Evolutionary conservation across 2,888 invertebrate species (phyloP).

Genomic region (Pristionchus arcanus): DNA sequence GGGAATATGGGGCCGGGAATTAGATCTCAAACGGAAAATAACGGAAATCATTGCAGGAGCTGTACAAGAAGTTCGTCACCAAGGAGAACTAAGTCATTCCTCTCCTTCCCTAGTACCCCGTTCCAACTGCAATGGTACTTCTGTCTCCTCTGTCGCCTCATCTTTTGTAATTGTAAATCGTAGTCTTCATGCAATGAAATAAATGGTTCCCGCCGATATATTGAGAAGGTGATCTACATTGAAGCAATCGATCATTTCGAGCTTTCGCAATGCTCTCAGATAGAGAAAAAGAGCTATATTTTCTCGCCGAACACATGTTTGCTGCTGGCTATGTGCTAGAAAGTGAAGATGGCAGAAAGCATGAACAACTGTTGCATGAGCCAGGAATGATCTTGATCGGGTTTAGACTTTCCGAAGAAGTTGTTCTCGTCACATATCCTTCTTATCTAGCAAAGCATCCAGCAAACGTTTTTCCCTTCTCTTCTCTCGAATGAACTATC

Average conservation of each 20-base stretch:
- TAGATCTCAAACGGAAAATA: not conserved
- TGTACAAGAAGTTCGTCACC: conserved; percentile 51
- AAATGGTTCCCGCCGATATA: not conserved
- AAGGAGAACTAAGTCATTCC: not conserved
- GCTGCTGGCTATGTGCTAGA: too few species aligned
- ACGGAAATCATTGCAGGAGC: conserved; percentile 6
- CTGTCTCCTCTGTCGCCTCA: not conserved
- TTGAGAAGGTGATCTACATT: not conserved
- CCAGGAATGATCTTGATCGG: too few species aligned
- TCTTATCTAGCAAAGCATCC: too few species aligned
- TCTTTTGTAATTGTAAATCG: not conserved
- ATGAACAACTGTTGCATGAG: too few species aligned
- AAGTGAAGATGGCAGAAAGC: too few species aligned
- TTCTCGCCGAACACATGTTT: too few species aligned
- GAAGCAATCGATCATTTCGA: too few species aligned
- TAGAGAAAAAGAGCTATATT: too few species aligned
- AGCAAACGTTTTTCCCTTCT: not conserved
- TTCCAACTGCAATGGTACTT: not conserved
- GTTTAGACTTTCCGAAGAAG: not conserved
- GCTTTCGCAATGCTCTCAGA: too few species aligned
- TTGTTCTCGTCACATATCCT: too few species aligned
- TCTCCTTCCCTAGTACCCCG: not conserved
- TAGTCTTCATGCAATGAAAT: not conserved
- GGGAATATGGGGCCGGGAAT: not conserved
- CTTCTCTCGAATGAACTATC: not conserved